phyloP scores from a whole-genome alignment of 1,140 invertebrate genomes.

The Heliconius nattereri region DNA sequence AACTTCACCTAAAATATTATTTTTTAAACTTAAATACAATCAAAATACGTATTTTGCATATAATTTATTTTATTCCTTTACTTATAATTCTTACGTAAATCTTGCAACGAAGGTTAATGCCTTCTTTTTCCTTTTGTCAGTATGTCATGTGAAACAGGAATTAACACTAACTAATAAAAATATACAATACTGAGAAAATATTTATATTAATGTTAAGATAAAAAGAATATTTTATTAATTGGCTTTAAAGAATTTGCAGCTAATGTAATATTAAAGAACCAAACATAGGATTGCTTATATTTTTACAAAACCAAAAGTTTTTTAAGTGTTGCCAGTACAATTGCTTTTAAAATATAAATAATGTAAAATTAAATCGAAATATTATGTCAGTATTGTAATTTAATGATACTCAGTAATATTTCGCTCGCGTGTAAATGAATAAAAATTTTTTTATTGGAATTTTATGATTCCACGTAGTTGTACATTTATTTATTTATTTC shows the following conservation, averaged over 20 bases:
- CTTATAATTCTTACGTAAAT: constrained; percentile 1
- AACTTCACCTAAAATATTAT: no score
- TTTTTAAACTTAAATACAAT: background rate
- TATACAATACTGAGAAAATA: constrained; percentile 1
- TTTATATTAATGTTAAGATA: background rate
- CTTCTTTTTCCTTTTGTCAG: background rate
- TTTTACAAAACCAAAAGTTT: background rate
- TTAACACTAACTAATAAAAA: background rate
- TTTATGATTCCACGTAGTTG: no score
- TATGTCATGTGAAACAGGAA: constrained; percentile 12
- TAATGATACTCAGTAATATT: background rate
- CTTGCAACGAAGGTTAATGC: constrained; percentile 3
- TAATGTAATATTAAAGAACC: background rate
- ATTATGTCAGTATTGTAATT: background rate
- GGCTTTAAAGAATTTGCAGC: background rate
- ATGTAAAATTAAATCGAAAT: background rate
- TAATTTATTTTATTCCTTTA: background rate
- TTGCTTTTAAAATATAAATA: no score
- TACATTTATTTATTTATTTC: no score
- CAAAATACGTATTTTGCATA: background rate
- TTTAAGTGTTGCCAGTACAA: background rate
- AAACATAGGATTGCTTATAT: background rate
- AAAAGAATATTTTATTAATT: background rate
- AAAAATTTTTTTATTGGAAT: no score
- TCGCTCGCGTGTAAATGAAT: no score